Evolutionary conservation across 2,797 vertebrate species (phyloP), one percentile per base, ranked within the genome.

Genomic region (Lateolabrax maculatus): DNA sequence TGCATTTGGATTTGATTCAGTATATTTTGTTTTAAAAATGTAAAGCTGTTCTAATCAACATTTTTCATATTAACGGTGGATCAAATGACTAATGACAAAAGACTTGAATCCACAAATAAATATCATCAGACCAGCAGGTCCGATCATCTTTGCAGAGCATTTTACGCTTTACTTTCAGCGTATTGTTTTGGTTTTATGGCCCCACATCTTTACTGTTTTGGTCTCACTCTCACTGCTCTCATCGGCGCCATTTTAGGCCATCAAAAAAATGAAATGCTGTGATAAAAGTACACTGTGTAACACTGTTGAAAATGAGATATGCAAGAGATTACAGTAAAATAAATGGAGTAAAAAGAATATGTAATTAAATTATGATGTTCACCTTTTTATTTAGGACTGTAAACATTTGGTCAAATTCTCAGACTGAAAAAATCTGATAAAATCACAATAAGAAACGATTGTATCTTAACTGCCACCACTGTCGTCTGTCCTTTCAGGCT

Each of bases 401-500:
- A 13, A 39, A 55, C 12, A 63, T 23, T 12, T 65, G 15, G 27
- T 6, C n/a, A 79, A 36, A 69, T 53, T 29, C 31, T 36, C 31
- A 69, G 25, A 27, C 8, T 56, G 23, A 8, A 13, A 34, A 21
- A n/a, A 12, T 36, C 4, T 23, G 37, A 55, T n/a, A 62, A 21
- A 52, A 6, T 51, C 36, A 41, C 21, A 37, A 11, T 49, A 58
- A 63, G 36, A 41, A 23, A 23, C 16, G 46, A 6, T 27, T 67
- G 3, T 39, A 39, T 69, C 10, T 58, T 55, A 13, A 15, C 2
- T 63, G 31, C 21, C 25, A 11, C 43, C 16, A 5, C 41, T 55
- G 44, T 58, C 56, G 29, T 79, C 48, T 77, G n/a, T 56, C 6
- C 61, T 37, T n/a, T 4, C 52, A 99, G 98, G 94, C 89, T 99